Evolutionary conservation across 2,113 vertebrate species (phyloP).

Genomic region (Odontesthes bonariensis): DNA sequence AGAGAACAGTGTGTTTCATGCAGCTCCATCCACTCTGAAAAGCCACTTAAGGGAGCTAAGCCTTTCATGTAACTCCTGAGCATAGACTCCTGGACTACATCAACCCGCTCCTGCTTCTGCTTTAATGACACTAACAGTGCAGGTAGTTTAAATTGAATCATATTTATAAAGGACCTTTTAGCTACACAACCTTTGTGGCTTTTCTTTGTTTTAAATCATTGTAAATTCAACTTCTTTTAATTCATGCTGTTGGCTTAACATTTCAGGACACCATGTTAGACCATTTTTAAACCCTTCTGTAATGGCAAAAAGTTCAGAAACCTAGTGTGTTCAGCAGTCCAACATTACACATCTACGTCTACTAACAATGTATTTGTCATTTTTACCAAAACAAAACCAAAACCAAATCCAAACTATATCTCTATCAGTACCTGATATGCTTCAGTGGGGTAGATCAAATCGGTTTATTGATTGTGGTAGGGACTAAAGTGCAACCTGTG

Average conservation of each 20-base stretch:
- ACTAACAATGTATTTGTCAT: background rate
- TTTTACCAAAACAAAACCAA: background rate
- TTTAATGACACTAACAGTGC: no score
- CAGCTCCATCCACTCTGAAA: constrained; percentile 47
- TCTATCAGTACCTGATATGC: background rate
- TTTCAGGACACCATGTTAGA: no score
- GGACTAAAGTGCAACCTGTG: background rate
- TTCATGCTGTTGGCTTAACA: no score
- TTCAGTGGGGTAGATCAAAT: background rate
- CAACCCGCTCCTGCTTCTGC: background rate
- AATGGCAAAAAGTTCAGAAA: no score
- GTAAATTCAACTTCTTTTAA: no score
- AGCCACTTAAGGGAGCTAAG: constrained; percentile 55
- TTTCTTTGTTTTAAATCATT: no score
- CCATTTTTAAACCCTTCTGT: no score
- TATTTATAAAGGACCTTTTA: background rate
- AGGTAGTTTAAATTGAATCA: background rate
- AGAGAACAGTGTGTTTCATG: constrained; percentile 42
- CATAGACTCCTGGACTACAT: background rate
- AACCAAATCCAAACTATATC: background rate
- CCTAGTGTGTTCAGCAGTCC: no score
- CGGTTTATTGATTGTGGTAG: background rate
- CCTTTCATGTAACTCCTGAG: constrained; percentile 40
- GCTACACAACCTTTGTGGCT: no score
- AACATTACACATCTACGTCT: background rate